Base-by-base conservation (phyloP, 2,797 vertebrate species). In the Enteromius argenteus region DNA sequence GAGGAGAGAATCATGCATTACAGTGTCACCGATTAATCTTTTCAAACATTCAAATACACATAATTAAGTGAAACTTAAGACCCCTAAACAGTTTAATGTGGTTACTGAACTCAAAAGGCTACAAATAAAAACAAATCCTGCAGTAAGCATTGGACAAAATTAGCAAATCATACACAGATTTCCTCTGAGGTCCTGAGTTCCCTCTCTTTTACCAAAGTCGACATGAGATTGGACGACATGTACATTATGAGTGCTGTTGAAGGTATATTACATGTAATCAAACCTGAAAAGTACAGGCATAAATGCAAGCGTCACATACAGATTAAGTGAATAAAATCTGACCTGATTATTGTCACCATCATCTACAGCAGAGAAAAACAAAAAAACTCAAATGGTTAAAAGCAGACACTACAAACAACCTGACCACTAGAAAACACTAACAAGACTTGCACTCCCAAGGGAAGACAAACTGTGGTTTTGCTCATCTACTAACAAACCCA, bases 351-450 rank as follows among this genome's bases (percentile, higher is more conserved):
- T 14, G n/a, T 68, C 46, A 83, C 66, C 66, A 86, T 35, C 30
- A 85, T 77, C 75, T 84, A 88, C 81, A 87, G 73, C 68, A 87
- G 74, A 87, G 10, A 6, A 14, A 2, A 3, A 21, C 11, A 64
- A 80, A 8, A 42, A 68, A 15, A 51, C 10, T 3, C 4, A 32
- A 46, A 73, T 17, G 5, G 37, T 35, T 72, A 67, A 83, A 51
- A 66, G 60, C 32, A 1, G 23, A 68, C 13, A 17, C 7, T 56
- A 58, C n/a, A 79, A 79, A 79, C 42, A 19, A 51, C 44, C 51
- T 30, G 79, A 73, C 10, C 42, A 4, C 39, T 83, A 75, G 17
- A 56, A 32, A 75, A 68, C 73, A 30, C n/a, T 10, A 39, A 2
- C 58, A 68, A 83, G 46, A 56, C 62, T 76, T 83, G 74, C 81